Base-by-base conservation (phyloP, 2,888 invertebrate species). In the Tolmerus cingulatus region DNA sequence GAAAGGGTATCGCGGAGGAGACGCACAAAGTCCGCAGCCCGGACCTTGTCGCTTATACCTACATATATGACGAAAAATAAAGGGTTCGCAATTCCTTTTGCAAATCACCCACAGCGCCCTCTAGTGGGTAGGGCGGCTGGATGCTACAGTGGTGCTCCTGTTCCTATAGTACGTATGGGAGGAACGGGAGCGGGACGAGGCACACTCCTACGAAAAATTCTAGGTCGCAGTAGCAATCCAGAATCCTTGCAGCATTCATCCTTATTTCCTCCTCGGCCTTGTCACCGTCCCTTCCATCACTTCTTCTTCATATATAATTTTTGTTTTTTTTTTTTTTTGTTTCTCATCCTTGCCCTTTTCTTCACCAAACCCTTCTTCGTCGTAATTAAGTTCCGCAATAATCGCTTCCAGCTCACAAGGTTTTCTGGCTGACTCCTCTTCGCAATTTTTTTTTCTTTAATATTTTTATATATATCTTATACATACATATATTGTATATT, bases 381-480 rank as follows among this genome's bases (percentile, higher is more conserved):
- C 88, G 86, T 88, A 88, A 88, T 88, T 88, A 87, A 88, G 88
- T 88, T 87, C 88, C 40, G 81, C 87, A 88, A 88, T 87, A 87
- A 88, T 86, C 87, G 87, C 79, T 88, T 88, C 88, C 88, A 88
- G 88, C 87, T 88, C 88, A 88, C 88, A 88, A 87, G 88, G 85
- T 82, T 76, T 66, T 86, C 84, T 88, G 81, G 27, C 85, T 85
- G 74, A 74, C 85, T 85, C 74, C 43, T 74, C 74, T 74, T 85
- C 74, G 74, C 27, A 43, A 74, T 30, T 74, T 74, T 74, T 85
- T 85, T 85, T 85, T 57, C 9, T 57, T 57, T 3, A 40, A 40
- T 40, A 40, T 40, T 12, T 40, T 40, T 40, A 9, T 40, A 40
- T 40, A 40, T 40, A 40, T 34, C 40, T 12, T 40, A 40, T 12